Evolutionary conservation across 2,888 invertebrate genomes (phyloP).

Genomic region (Coleophora deauratella): DNA sequence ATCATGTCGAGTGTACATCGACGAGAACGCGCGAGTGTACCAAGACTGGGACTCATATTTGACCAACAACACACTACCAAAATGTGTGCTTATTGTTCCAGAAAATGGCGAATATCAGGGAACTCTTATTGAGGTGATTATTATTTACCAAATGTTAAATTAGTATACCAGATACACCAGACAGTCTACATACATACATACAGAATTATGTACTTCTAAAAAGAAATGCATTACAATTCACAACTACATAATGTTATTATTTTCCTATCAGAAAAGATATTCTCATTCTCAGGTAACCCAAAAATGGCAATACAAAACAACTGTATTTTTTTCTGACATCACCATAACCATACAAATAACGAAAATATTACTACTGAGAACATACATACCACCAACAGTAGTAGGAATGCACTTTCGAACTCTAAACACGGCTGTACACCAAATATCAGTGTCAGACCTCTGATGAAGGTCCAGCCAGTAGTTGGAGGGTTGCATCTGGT

Average conservation of each 20-base stretch:
- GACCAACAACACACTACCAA: constrained; percentile 61
- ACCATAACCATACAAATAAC: no score
- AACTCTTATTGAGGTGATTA: constrained; percentile 42
- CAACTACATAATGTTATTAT: no score
- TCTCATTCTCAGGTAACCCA: no score
- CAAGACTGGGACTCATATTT: constrained; percentile 70
- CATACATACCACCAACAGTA: constrained; percentile 40
- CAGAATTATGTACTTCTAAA: no score
- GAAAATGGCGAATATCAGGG: constrained; percentile 65
- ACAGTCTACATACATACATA: no score
- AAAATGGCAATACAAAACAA: no score
- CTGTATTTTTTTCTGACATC: no score
- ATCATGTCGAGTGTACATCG: constrained; percentile 51
- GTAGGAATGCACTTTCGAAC: constrained; percentile 61
- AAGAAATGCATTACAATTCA: no score
- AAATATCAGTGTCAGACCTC: constrained; percentile 45
- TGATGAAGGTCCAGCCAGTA: constrained; percentile 57
- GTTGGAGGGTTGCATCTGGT: constrained; percentile 40
- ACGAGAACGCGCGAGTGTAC: constrained; percentile 70
- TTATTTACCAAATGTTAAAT: no score
- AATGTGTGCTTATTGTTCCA: constrained; percentile 71
- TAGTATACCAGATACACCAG: no score
- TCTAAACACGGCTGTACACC: constrained; percentile 60
- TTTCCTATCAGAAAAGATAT: no score
- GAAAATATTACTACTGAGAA: background rate